phyloP scores from a whole-genome alignment of 2,888 invertebrate species.

The Meiosimyza platycephala region DNA sequence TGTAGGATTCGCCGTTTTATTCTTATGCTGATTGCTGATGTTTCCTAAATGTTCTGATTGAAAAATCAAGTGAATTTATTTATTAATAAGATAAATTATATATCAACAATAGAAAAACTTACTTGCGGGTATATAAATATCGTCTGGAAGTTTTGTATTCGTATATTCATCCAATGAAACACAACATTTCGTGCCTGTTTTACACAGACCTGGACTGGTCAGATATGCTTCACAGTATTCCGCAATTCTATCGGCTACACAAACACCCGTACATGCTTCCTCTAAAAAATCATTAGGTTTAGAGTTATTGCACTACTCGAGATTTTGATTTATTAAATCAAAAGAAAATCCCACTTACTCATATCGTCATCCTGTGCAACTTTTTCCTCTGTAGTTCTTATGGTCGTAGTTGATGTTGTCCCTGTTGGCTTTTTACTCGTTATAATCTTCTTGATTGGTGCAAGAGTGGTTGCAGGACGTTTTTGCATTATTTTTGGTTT shows the following conservation, averaged over 20 bases:
- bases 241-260: conserved; percentile 83
- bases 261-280: conserved; percentile 80
- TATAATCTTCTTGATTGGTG: conserved; percentile 51
- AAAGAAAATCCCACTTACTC: conserved; percentile 44
- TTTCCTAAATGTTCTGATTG: conserved; percentile 61
- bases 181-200: conserved; percentile 82
- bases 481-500: conserved; percentile 54
- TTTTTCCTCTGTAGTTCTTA: conserved; percentile 54
- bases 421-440: conserved; percentile 55
- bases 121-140: conserved; percentile 79
- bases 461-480: conserved; percentile 46
- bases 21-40: conserved; percentile 51
- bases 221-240: conserved; percentile 89
- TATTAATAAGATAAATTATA: not conserved
- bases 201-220: conserved; percentile 78
- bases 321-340: not conserved
- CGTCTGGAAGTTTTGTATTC: conserved; percentile 75
- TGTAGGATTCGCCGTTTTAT: conserved; percentile 59
- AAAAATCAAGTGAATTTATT: not conserved
- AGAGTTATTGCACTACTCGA: not conserved
- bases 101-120: conserved; percentile 38
- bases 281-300: conserved; percentile 34
- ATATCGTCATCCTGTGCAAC: conserved; percentile 45
- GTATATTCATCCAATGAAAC: conserved; percentile 81
- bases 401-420: conserved; percentile 50